Evolutionary conservation across 2,888 invertebrate species (phyloP).

Genomic region (Eilema caniola): DNA sequence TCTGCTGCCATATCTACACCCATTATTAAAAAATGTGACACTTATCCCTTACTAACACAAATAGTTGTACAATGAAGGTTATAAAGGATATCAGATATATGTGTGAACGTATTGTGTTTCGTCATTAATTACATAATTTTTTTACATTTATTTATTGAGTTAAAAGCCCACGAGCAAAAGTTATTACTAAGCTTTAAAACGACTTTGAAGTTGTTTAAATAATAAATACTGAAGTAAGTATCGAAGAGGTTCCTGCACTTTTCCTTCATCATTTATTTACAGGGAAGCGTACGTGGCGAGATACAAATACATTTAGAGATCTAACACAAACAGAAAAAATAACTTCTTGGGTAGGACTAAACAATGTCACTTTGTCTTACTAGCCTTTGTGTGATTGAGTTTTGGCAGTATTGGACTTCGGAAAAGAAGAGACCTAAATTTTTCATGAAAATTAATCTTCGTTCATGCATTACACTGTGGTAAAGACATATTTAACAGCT

Average conservation of each 20-base stretch:
- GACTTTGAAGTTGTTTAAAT: constrained; percentile 16
- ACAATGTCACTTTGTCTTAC: neutral
- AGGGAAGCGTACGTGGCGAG: constrained; percentile 23
- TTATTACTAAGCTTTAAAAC: constrained; percentile 20
- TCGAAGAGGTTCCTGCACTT: constrained; percentile 13
- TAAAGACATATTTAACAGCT: neutral
- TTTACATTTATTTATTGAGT: neutral
- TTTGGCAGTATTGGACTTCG: neutral
- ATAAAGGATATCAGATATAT: neutral
- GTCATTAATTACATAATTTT: neutral
- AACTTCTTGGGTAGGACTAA: neutral
- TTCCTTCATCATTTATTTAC: constrained; percentile 43
- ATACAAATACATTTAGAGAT: constrained; percentile 4
- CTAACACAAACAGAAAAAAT: neutral
- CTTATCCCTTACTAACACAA: neutral
- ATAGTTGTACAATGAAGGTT: neutral
- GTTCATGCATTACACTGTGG: neutral
- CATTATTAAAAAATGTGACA: constrained; percentile 15
- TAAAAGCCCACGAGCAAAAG: neutral
- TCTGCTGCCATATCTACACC: constrained; percentile 36
- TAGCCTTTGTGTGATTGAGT: neutral
- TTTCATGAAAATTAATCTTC: neutral
- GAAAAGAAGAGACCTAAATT: neutral
- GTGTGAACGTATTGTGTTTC: neutral
- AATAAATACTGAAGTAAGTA: constrained; percentile 7